Percentiles rank a stretch among this genome's conserved stretches.
These are phyloP conservation scores for Limanda limanda DNA, from an alignment of 2,113 vertebrate genomes.

Conservation along the genomic window DNA sequence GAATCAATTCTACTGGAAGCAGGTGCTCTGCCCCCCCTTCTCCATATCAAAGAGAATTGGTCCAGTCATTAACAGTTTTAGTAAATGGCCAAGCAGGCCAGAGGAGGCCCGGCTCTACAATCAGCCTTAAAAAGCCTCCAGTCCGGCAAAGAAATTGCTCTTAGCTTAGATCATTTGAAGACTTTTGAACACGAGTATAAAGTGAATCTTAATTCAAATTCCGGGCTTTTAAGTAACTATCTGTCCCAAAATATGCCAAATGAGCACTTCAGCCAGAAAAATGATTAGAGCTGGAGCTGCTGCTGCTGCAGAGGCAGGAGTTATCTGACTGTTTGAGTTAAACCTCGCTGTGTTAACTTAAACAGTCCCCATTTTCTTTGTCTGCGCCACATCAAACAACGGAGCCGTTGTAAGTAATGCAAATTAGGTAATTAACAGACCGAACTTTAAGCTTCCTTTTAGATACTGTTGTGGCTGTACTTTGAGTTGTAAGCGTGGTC, in stretches of 20 bases:
- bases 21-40: conserved; percentile 18
- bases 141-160: background rate
- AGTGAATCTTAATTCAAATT: conserved; percentile 1
- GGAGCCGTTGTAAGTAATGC: background rate
- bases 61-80: conserved; percentile 11
- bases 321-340: background rate
- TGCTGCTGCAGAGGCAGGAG: background rate
- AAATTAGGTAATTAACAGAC: conserved; percentile 2
- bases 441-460: background rate
- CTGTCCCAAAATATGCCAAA: conserved; percentile 7
- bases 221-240: conserved; percentile 5
- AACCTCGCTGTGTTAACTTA: background rate
- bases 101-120: background rate
- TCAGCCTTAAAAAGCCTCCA: conserved; percentile 14
- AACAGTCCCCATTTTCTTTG: background rate
- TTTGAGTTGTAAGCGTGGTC: background rate
- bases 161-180: conserved; percentile 11
- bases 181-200: background rate
- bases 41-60: background rate
- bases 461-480: background rate
- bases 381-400: background rate
- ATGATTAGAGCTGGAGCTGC: conserved; percentile 10
- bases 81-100: conserved; percentile 12
- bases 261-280: background rate
- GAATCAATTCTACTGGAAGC: conserved; percentile 10